Conservation (phyloP, 1,140 invertebrate genomes). For the Drosophila triauraria region DNA sequence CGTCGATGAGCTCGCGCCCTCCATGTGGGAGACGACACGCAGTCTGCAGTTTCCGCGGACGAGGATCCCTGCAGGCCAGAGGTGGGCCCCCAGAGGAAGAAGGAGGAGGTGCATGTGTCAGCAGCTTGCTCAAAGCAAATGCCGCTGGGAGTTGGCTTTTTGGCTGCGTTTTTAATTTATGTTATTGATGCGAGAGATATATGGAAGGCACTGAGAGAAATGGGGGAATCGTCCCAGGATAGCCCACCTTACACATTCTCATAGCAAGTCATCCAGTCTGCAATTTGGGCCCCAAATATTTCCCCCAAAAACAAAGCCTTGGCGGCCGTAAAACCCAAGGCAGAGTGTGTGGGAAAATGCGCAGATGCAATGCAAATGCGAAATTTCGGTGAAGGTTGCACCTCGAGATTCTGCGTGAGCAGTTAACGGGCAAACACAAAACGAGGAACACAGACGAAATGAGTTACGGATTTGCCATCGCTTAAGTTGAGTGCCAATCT, state of each 20-base stretch:
- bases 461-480: slow-evolving; percentile 84
- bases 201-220: slow-evolving; percentile 59
- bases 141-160: slow-evolving; percentile 60
- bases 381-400: slow-evolving; percentile 70
- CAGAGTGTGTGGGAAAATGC: slow-evolving; percentile 51
- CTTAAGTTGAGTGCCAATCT: slow-evolving; percentile 80
- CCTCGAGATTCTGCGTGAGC: slow-evolving; percentile 30
- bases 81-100: background rate
- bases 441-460: slow-evolving; percentile 61
- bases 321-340: background rate
- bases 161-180: slow-evolving; percentile 70
- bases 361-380: slow-evolving; percentile 29
- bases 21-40: slow-evolving; percentile 75
- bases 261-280: background rate
- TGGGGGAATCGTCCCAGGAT: no score
- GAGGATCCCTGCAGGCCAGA: background rate
- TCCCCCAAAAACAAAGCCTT: background rate
- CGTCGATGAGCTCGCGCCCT: slow-evolving; percentile 5
- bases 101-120: slow-evolving; percentile 53
- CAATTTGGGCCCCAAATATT: background rate
- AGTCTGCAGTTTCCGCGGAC: slow-evolving; percentile 57
- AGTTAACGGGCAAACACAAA: slow-evolving; percentile 28
- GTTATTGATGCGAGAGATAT: slow-evolving; percentile 70
- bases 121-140: slow-evolving; percentile 72
- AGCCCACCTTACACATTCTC: background rate